phyloP scores from a whole-genome alignment of 2,113 vertebrate species.

The Carassius gibelio region DNA sequence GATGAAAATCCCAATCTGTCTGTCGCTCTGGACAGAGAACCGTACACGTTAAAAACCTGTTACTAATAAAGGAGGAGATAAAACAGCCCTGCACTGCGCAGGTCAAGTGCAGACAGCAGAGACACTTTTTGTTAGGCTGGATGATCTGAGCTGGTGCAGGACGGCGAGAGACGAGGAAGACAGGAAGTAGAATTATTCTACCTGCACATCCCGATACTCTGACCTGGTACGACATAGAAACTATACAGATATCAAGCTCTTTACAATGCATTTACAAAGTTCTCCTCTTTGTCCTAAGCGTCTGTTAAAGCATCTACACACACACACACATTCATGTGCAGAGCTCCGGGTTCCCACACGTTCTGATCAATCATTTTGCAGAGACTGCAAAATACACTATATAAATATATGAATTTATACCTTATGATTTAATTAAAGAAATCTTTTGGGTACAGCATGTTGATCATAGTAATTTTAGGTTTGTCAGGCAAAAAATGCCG shows the following conservation, averaged over 20 bases:
- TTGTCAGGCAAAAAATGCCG: background rate
- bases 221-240: constrained; percentile 14
- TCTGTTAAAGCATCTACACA: background rate
- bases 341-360: constrained; percentile 25
- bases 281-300: background rate
- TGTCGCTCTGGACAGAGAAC: constrained; percentile 5
- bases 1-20: background rate
- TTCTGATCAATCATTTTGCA: background rate
- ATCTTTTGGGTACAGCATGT: background rate
- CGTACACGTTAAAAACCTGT: constrained; percentile 36
- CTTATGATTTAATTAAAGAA: background rate
- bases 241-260: background rate
- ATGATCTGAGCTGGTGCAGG: constrained; percentile 32
- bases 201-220: background rate
- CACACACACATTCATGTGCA: constrained; percentile 11
- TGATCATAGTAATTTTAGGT: background rate
- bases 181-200: background rate
- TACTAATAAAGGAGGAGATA: background rate
- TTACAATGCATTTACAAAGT: background rate
- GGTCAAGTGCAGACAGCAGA: constrained; percentile 40
- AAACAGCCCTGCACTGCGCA: constrained; percentile 40
- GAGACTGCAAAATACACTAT: background rate
- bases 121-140: constrained; percentile 28
- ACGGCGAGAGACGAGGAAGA: constrained; percentile 3
- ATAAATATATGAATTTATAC: background rate